phyloP scores from a whole-genome alignment of 1,140 invertebrate species.

The Bombus waltoni region DNA sequence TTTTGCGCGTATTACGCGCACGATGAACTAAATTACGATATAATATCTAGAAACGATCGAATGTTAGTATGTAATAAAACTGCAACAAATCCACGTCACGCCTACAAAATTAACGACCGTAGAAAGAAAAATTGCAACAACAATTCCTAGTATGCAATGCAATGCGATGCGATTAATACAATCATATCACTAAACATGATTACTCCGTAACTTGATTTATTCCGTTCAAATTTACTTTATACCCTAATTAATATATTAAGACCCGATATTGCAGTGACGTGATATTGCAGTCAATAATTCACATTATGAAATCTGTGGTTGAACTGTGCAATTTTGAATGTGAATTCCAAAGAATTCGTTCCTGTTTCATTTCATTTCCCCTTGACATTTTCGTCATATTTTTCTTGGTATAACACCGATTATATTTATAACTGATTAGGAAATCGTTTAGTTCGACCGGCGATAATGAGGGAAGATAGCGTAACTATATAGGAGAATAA shows the following conservation, averaged over 20 bases:
- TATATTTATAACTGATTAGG: constrained; percentile 14
- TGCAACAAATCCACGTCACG: background rate
- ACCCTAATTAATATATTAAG: constrained; percentile 37
- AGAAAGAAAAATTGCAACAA: background rate
- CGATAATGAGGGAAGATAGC: background rate
- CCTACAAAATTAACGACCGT: background rate
- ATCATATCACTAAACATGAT: background rate
- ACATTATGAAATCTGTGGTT: too few relatives aligned
- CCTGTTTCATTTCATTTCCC: too few relatives aligned
- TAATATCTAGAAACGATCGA: background rate
- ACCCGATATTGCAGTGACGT: too few relatives aligned
- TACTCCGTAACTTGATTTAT: background rate
- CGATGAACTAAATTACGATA: background rate
- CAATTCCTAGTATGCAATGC: background rate
- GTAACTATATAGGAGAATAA: background rate
- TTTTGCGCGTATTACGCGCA: too few relatives aligned
- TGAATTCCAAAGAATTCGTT: background rate
- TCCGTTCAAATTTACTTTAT: constrained; percentile 38
- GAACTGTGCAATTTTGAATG: background rate
- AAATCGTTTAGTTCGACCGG: background rate
- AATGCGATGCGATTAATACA: background rate
- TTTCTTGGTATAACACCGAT: background rate
- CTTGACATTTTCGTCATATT: background rate
- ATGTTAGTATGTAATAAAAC: background rate
- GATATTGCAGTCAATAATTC: too few relatives aligned